Evolutionary conservation across 2,888 invertebrate genomes (phyloP).

Genomic region (Hirtodrosophila duncani): DNA sequence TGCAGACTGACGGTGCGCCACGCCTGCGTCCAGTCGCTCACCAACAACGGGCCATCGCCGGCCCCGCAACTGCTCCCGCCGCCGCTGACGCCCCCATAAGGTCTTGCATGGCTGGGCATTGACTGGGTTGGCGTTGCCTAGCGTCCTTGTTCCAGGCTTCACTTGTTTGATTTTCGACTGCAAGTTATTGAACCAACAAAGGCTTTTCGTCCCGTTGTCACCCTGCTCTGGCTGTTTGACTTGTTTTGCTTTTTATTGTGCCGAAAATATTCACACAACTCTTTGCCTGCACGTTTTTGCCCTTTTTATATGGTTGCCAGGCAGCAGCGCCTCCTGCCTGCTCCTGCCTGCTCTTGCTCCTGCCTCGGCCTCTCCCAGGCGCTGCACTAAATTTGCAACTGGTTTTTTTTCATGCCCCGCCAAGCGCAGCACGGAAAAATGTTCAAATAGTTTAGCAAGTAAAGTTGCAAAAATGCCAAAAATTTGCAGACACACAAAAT

Average conservation of each 20-base stretch:
- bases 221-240: conserved; percentile 2
- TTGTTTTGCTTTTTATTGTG: conserved; percentile 12
- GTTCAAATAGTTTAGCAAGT: conserved; percentile 61
- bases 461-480: conserved; percentile 64
- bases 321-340: conserved; percentile 18
- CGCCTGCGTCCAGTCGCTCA: conserved; percentile 39
- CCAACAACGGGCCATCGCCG: conserved; percentile 4
- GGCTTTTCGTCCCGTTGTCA: conserved; percentile 8
- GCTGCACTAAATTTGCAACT: background rate
- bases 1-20: conserved; percentile 48
- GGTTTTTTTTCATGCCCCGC: conserved; percentile 28
- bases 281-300: conserved; percentile 24
- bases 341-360: background rate
- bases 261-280: conserved; percentile 27
- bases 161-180: conserved; percentile 40
- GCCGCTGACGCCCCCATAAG: conserved; percentile 2
- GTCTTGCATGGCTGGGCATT: conserved; percentile 32
- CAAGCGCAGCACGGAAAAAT: conserved; percentile 48
- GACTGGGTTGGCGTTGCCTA: conserved; percentile 25
- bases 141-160: conserved; percentile 6
- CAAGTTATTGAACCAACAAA: conserved; percentile 65
- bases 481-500: conserved; percentile 35
- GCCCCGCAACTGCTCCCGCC: background rate
- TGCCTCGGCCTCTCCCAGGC: background rate
- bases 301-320: conserved; percentile 39